Conservation (phyloP, 1,140 invertebrate genomes). For the Leptoteleia sp. region DNA sequence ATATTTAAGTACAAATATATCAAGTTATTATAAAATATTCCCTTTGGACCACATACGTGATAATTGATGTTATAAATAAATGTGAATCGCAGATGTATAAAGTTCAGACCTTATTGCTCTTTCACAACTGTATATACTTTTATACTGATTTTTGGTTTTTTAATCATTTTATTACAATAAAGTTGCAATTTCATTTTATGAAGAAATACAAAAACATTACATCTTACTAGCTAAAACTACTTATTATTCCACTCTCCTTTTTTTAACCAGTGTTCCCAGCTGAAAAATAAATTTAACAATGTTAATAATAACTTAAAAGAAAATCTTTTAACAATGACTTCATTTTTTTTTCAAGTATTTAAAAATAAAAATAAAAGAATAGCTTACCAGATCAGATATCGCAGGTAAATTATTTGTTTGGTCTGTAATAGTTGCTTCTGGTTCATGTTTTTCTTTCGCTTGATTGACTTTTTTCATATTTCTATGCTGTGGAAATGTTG, state of each 20-base stretch:
- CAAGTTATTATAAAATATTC: neutral
- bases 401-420: slow-evolving; percentile 87
- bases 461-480: slow-evolving; percentile 86
- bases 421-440: slow-evolving; percentile 84
- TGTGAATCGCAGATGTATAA: slow-evolving; percentile 4
- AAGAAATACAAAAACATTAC: slow-evolving; percentile 33
- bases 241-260: slow-evolving; percentile 83
- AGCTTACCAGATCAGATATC: slow-evolving; percentile 87
- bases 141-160: slow-evolving; percentile 14
- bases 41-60: slow-evolving; percentile 5
- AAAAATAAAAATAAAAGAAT: no score
- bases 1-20: slow-evolving; percentile 7
- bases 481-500: slow-evolving; percentile 97
- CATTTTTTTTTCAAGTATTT: no score
- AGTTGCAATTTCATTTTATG: slow-evolving; percentile 15
- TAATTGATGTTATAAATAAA: slow-evolving; percentile 31
- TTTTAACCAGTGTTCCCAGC: slow-evolving; percentile 87
- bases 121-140: slow-evolving; percentile 29
- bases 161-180: slow-evolving; percentile 25
- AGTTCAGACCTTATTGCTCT: slow-evolving; percentile 23
- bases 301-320: no score
- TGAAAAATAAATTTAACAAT: slow-evolving; percentile 78
- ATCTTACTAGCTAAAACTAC: neutral
- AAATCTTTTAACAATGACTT: no score
- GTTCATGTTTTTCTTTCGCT: slow-evolving; percentile 81